Evolutionary conservation across 1,140 invertebrate genomes (phyloP).

Genomic region (Centruroides sculpturatus): DNA sequence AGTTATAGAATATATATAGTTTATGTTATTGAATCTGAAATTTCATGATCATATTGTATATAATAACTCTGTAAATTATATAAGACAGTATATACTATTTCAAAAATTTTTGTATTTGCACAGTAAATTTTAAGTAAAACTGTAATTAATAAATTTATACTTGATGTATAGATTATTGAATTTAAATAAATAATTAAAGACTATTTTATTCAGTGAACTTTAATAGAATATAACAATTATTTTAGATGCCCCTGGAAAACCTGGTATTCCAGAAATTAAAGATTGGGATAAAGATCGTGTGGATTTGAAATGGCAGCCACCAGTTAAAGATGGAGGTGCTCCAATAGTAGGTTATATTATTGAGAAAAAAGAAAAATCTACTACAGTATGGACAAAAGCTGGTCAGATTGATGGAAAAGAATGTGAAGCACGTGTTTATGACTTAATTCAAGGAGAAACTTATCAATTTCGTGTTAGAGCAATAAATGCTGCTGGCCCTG

Average conservation of each 20-base stretch:
- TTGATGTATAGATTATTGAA: too few relatives aligned
- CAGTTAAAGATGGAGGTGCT: slow-evolving; percentile 76
- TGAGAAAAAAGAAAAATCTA: slow-evolving; percentile 90
- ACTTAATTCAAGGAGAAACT: slow-evolving; percentile 72
- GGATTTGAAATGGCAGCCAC: slow-evolving; percentile 70
- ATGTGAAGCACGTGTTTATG: slow-evolving; percentile 64
- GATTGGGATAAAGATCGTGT: slow-evolving; percentile 95
- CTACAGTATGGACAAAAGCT: slow-evolving; percentile 73
- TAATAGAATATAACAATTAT: not conserved
- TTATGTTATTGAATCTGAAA: too few relatives aligned
- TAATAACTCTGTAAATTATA: too few relatives aligned
- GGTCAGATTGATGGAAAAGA: slow-evolving; percentile 43
- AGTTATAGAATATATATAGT: too few relatives aligned
- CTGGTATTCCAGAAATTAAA: slow-evolving; percentile 66
- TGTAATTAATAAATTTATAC: too few relatives aligned
- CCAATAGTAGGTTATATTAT: slow-evolving; percentile 91
- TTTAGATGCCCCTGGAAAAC: slow-evolving; percentile 71
- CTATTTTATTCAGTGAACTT: too few relatives aligned
- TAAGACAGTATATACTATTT: too few relatives aligned
- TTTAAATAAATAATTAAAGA: too few relatives aligned
- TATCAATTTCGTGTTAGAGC: slow-evolving; percentile 88
- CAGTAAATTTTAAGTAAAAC: too few relatives aligned
- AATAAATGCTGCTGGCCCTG: slow-evolving; percentile 84
- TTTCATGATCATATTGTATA: too few relatives aligned
- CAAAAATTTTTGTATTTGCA: too few relatives aligned